These are phyloP conservation scores for Agrotis puta DNA, from an alignment of 2,888 invertebrate species.

Conservation along the genomic window DNA sequence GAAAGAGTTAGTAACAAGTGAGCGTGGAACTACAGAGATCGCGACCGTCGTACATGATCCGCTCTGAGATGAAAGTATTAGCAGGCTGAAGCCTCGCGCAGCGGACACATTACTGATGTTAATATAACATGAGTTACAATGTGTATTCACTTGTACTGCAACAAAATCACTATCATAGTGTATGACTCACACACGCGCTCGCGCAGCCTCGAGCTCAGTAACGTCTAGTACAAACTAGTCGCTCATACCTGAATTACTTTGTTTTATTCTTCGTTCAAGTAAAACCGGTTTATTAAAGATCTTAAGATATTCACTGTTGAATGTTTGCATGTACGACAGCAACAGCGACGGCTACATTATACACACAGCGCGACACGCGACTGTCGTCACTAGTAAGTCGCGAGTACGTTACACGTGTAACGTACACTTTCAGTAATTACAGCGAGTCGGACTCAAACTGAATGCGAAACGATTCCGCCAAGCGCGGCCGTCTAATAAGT, in stretches of 20 bases:
- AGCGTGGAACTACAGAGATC: background rate
- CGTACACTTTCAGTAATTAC: conserved; percentile 22
- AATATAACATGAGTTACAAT: conserved; percentile 3
- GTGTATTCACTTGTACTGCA: background rate
- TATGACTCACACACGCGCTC: no score
- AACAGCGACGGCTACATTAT: background rate
- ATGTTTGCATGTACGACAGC: background rate
- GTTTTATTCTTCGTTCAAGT: background rate
- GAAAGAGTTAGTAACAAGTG: conserved; percentile 2
- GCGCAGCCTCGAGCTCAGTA: background rate
- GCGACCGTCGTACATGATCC: background rate
- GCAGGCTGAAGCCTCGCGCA: background rate
- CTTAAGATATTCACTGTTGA: background rate
- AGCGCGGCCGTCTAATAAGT: conserved; percentile 13
- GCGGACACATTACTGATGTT: conserved; percentile 3
- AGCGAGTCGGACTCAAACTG: conserved; percentile 21
- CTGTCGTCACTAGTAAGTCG: background rate
- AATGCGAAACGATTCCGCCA: conserved; percentile 20
- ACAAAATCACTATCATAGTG: background rate
- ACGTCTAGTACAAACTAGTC: no score
- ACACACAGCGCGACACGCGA: background rate
- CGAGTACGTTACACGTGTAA: no score
- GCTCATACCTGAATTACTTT: background rate
- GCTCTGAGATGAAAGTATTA: conserved; percentile 3
- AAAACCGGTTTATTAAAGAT: background rate